phyloP scores from a whole-genome alignment of 2,888 invertebrate genomes.

The Acleris holmiana region DNA sequence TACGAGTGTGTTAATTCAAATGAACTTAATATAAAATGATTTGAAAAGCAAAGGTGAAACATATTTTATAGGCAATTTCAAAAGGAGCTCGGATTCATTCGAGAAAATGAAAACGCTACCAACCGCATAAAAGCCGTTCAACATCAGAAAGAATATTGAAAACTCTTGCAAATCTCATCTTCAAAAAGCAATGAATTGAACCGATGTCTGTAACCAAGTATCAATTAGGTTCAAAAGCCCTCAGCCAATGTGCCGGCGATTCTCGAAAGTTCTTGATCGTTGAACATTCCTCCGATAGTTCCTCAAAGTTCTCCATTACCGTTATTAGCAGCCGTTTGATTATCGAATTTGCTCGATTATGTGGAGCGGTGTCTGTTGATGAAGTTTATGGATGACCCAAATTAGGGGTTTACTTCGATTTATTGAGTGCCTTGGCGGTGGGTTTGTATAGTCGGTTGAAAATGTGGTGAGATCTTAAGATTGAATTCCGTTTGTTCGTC shows the following conservation, averaged over 20 bases:
- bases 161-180: too few relatives aligned
- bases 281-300: slow-evolving; percentile 20
- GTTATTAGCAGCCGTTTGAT: slow-evolving; percentile 36
- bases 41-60: too few relatives aligned
- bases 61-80: too few relatives aligned
- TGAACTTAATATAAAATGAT: too few relatives aligned
- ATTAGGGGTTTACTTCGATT: slow-evolving; percentile 19
- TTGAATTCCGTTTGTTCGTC: too few relatives aligned
- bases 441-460: too few relatives aligned
- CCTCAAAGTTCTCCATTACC: slow-evolving; percentile 27
- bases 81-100: too few relatives aligned
- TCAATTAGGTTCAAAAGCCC: slow-evolving; percentile 24
- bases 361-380: slow-evolving; percentile 23
- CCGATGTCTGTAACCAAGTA: slow-evolving; percentile 20
- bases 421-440: neutral
- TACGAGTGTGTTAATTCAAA: too few relatives aligned
- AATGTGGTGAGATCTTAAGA: too few relatives aligned
- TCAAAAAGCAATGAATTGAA: neutral
- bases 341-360: slow-evolving; percentile 29
- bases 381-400: slow-evolving; percentile 32
- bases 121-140: too few relatives aligned
- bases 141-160: too few relatives aligned
- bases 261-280: slow-evolving; percentile 18
- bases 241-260: slow-evolving; percentile 9
- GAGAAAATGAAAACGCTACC: too few relatives aligned